These are phyloP conservation scores for Thamnophis elegans DNA, from an alignment of 2,797 vertebrate species.

Conservation along the genomic window DNA sequence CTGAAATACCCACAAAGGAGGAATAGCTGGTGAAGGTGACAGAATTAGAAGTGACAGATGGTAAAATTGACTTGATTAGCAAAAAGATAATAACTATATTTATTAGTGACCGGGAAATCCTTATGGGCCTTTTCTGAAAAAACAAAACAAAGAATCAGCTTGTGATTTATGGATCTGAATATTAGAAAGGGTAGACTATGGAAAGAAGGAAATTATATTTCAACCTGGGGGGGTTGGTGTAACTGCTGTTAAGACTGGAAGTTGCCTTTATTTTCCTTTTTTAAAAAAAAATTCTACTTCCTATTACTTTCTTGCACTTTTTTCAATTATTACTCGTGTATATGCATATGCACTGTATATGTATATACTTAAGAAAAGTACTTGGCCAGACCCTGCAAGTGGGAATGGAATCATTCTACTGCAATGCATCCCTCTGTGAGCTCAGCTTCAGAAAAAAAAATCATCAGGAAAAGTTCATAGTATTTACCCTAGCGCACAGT, in stretches of 20 bases:
- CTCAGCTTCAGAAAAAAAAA: not conserved
- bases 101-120: not conserved
- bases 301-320: not conserved
- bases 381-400: not conserved
- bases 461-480: not conserved
- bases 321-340: not conserved
- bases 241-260: not conserved
- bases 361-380: not conserved
- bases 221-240: not conserved
- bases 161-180: not conserved
- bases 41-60: not conserved
- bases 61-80: not conserved
- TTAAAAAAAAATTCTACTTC: not conserved
- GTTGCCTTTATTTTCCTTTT: not conserved
- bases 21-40: not conserved
- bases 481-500: not conserved
- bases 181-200: not conserved
- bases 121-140: not conserved
- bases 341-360: not conserved
- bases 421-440: not conserved
- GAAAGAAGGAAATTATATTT: not conserved
- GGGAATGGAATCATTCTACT: not conserved
- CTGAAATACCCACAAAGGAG: not conserved
- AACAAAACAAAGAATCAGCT: not conserved
- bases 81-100: not conserved